Percentiles rank a stretch among this genome's conserved stretches.
Conservation (phyloP, 2,888 invertebrate genomes). For the Phaedon cochleariae region DNA sequence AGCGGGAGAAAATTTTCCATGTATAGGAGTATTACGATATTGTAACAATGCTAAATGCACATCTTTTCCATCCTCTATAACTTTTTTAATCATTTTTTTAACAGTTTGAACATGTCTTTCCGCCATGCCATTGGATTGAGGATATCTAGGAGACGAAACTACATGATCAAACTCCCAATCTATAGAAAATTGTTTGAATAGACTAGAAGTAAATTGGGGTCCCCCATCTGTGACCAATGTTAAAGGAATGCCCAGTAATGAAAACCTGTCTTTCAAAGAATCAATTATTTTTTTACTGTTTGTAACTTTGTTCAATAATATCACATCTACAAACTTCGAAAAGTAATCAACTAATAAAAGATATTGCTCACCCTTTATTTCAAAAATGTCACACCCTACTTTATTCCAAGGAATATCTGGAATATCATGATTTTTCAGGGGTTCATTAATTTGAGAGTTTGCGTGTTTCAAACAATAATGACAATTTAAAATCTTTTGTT, state of each 20-base stretch:
- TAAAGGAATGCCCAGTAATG: not conserved
- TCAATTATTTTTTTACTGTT: not conserved
- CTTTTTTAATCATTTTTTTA: slow-evolving; percentile 13
- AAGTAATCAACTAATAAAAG: not conserved
- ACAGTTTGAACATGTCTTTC: slow-evolving; percentile 7
- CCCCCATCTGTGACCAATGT: not conserved
- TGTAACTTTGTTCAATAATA: not conserved
- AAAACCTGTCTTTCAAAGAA: not conserved
- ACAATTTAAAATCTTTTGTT: slow-evolving; percentile 25
- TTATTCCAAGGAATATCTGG: slow-evolving; percentile 26
- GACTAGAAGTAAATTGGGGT: slow-evolving; percentile 3
- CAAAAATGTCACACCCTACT: slow-evolving; percentile 31
- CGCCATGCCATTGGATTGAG: slow-evolving; percentile 3
- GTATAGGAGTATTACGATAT: slow-evolving; percentile 4
- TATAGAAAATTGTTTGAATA: not conserved
- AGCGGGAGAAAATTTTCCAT: not conserved
- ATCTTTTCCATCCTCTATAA: slow-evolving; percentile 2
- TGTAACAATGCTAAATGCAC: slow-evolving; percentile 5
- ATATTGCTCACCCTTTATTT: not conserved
- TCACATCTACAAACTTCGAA: slow-evolving; percentile 6
- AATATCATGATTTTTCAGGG: slow-evolving; percentile 27
- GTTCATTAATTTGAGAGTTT: slow-evolving; percentile 28
- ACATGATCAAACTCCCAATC: slow-evolving; percentile 11
- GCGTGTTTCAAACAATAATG: slow-evolving; percentile 23
- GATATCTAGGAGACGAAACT: not conserved